Base-by-base conservation (phyloP, 2,888 invertebrate genomes). In the Cordilura impudica region DNA sequence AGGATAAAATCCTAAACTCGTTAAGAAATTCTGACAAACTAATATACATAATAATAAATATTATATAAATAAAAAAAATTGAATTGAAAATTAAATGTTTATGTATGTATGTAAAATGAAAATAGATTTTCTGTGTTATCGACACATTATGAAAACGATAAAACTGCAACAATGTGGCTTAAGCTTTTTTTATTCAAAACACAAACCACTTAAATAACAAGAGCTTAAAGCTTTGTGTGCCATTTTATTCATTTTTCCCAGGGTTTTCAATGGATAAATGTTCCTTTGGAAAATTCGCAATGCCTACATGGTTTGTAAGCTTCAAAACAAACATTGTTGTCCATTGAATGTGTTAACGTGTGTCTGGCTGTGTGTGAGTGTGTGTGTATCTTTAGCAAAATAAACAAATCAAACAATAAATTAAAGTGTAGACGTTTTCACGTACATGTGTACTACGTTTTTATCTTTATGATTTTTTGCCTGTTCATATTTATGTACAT, bases 291-390 rank as follows among this genome's bases (percentile, higher is more conserved):
- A 54, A 82, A 83, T 82, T 86, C 84, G 81, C 81, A 81, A 82
- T 84, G 83, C 83, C 29, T 47, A 83, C n/a, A n/a, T n/a, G n/a
- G n/a, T 84, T 84, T 81, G 81, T 81, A 82, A 85, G 81, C 83
- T 85, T 85, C 84, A 85, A 85, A 86, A 85, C 81, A 85, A 86
- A 86, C 83, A 85, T 83, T 12, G 18, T 58, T 58, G n/a, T 39
- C 4, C 58, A 60, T 35, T 56, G 12, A 49, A 60, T 23, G 51
- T 35, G 39, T 43, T 26, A 45, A 53, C 16, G 2, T 31, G 43
- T 53, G 39, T 66, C 29, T 61, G 49, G 23, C 4, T 31, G 43
- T 53, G 39, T 66, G 26, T 61, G 49, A 39, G 3, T 51, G 53
- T 18, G 29, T 66, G 31, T 31, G 31, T 31, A 8, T 31, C 6